A percentile compares a stretch with the other conserved stretches of the same genome.
phyloP scores from a whole-genome alignment of 2,888 invertebrate species.

The Drosophila nr. medialis region DNA sequence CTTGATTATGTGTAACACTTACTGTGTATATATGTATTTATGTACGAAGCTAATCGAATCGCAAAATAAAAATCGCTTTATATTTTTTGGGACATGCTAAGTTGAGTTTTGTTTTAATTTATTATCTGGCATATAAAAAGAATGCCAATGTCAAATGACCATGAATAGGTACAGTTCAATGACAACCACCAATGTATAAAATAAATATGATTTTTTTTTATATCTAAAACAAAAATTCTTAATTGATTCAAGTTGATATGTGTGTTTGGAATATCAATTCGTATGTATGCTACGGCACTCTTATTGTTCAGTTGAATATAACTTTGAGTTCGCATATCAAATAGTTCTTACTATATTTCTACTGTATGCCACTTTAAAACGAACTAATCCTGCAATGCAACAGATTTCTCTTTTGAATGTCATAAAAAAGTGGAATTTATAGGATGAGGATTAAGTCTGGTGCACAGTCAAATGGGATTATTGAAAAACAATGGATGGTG shows the following conservation, averaged over 20 bases:
- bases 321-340: not conserved
- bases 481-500: conserved; percentile 6
- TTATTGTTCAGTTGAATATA: not conserved
- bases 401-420: conserved; percentile 1
- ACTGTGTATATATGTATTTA: conserved; percentile 44
- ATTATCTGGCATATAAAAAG: not conserved
- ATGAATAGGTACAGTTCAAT: not conserved
- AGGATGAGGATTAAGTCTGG: not conserved
- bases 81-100: conserved; percentile 64
- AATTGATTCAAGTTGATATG: not conserved
- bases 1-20: conserved; percentile 35
- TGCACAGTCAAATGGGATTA: conserved; percentile 11
- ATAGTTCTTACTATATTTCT: not conserved
- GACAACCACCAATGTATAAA: not conserved
- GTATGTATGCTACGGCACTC: not conserved
- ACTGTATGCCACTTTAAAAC: not conserved
- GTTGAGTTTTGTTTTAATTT: not conserved
- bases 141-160: not conserved
- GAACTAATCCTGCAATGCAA: conserved; percentile 4
- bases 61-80: conserved; percentile 69
- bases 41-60: conserved; percentile 51
- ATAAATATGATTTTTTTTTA: too few relatives aligned
- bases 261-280: not conserved
- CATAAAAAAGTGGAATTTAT: conserved; percentile 1
- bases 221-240: not conserved